Percentiles rank a stretch among this genome's conserved stretches.
Conservation (phyloP, 2,888 invertebrate species). For the Drosophila recens region DNA sequence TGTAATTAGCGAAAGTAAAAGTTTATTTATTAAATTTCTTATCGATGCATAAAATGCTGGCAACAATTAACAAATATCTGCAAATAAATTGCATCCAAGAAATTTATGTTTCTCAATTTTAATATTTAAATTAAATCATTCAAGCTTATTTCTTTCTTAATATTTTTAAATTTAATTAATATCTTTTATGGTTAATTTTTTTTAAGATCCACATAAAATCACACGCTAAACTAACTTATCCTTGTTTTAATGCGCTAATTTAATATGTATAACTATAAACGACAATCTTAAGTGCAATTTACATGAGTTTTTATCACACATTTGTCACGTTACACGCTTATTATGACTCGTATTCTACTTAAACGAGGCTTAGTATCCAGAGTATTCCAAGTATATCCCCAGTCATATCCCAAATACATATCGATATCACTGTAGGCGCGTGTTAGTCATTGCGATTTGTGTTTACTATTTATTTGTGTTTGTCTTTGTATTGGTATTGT, state of each 20-base stretch:
- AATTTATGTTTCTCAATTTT: too few species aligned
- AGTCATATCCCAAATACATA: neutral
- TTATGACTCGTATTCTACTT: neutral
- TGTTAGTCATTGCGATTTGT: slow-evolving; percentile 71
- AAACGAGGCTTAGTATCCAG: neutral
- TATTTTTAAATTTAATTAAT: too few species aligned
- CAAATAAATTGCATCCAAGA: neutral
- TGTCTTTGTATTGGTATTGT: slow-evolving; percentile 51
- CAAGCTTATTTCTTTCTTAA: too few species aligned
- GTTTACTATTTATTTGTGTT: slow-evolving; percentile 67
- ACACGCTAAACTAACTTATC: neutral
- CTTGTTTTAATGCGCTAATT: slow-evolving; percentile 3
- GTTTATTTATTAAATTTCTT: too few species aligned
- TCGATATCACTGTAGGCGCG: slow-evolving; percentile 54
- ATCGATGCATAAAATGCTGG: too few species aligned
- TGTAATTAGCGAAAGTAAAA: neutral
- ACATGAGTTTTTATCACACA: slow-evolving; percentile 18
- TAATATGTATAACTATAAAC: slow-evolving; percentile 5
- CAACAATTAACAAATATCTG: too few species aligned
- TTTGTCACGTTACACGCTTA: slow-evolving; percentile 10
- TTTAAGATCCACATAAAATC: neutral
- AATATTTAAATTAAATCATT: too few species aligned
- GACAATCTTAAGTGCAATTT: slow-evolving; percentile 14
- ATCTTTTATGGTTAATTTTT: too few species aligned
- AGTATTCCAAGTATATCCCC: neutral